A percentile compares a stretch with the other conserved stretches of the same genome.
These are phyloP conservation scores for Calypte anna DNA, from an alignment of 2,113 vertebrate genomes.

Conservation along the genomic window DNA sequence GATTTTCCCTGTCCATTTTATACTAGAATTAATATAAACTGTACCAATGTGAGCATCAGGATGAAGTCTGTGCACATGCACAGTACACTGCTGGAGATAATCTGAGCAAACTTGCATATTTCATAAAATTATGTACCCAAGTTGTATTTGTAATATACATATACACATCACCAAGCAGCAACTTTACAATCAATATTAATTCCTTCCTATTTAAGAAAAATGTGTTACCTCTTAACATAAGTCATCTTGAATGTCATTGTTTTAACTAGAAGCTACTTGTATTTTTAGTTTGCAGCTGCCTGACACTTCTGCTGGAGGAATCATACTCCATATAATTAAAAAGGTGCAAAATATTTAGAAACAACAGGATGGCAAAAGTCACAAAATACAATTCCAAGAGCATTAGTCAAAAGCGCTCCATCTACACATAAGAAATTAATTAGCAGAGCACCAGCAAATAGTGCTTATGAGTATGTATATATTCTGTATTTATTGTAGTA, in stretches of 20 bases:
- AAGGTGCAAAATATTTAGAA: background rate
- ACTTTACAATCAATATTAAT: background rate
- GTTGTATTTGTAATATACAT: background rate
- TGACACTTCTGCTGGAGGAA: background rate
- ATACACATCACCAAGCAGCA: background rate
- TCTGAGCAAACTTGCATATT: background rate
- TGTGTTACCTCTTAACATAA: background rate
- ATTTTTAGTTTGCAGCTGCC: background rate
- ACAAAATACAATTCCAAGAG: background rate
- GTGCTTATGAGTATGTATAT: constrained; percentile 10
- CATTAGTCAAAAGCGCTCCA: background rate
- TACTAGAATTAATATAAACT: background rate
- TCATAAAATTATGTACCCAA: background rate
- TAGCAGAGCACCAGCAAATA: background rate
- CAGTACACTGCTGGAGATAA: background rate
- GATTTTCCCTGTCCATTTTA: background rate
- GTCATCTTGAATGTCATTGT: background rate
- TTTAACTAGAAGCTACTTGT: background rate
- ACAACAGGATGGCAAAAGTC: background rate
- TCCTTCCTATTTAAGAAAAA: background rate
- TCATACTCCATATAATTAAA: background rate
- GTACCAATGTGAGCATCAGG: background rate
- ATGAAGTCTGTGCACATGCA: background rate
- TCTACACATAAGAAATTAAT: constrained; percentile 8
- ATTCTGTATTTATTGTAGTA: constrained; percentile 46